These are phyloP conservation scores for Eilema sororculum DNA, from an alignment of 2,888 invertebrate genomes.

Conservation along the genomic window DNA sequence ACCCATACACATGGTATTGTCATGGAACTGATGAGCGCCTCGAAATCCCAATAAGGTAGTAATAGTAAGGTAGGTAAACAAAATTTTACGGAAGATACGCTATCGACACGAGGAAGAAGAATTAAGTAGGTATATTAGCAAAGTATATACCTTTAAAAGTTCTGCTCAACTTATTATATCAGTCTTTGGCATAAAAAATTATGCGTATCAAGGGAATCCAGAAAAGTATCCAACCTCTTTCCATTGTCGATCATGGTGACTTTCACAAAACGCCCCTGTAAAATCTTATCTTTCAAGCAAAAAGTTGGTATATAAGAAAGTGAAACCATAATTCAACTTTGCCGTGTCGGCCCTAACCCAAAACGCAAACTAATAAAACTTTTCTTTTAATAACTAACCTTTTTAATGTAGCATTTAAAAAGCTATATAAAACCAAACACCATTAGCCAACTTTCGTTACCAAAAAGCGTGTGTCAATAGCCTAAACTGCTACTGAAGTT, in stretches of 20 bases:
- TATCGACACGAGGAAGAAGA: too few relatives aligned
- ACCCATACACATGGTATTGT: too few relatives aligned
- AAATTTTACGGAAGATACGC: too few relatives aligned
- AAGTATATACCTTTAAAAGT: not conserved
- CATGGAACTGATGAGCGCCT: too few relatives aligned
- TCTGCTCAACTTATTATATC: not conserved
- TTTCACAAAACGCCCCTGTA: not conserved
- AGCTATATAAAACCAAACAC: conserved; percentile 20
- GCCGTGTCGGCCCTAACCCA: not conserved
- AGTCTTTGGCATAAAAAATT: not conserved
- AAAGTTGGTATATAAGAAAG: not conserved
- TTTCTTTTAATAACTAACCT: conserved; percentile 6
- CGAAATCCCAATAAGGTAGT: too few relatives aligned
- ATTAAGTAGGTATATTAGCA: too few relatives aligned
- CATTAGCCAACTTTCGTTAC: conserved; percentile 23
- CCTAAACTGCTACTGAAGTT: conserved; percentile 24
- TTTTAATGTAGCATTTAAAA: conserved; percentile 18
- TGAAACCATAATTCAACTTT: not conserved
- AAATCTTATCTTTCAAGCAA: not conserved
- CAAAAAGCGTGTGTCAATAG: conserved; percentile 37
- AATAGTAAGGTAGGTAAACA: too few relatives aligned
- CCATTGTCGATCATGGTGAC: not conserved
- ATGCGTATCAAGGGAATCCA: not conserved
- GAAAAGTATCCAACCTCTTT: not conserved
- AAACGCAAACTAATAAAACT: conserved; percentile 18